Evolutionary conservation across 2,888 invertebrate genomes (phyloP).

Genomic region (Hyposoter dolosus): DNA sequence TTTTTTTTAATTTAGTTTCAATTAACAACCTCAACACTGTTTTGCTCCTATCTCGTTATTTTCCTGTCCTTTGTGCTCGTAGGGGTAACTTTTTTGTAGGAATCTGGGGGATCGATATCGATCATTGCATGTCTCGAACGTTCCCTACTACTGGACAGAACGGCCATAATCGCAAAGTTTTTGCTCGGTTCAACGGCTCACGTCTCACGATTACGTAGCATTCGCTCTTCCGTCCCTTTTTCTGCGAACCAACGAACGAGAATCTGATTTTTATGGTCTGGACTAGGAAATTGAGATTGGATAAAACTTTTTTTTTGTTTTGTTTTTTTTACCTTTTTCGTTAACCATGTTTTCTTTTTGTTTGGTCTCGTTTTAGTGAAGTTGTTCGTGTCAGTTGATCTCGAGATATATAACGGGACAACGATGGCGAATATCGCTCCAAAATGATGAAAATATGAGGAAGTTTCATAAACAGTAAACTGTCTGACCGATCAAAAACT

Average conservation of each 20-base stretch:
- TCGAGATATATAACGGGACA: not conserved
- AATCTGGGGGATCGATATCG: conserved; percentile 52
- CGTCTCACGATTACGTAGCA: not conserved
- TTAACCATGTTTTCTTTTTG: not conserved
- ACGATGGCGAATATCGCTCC: not conserved
- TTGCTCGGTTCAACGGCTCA: not conserved
- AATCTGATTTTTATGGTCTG: not conserved
- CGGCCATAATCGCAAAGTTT: not conserved
- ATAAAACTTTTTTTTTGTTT: too few species aligned
- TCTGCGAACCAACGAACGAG: not conserved
- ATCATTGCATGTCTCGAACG: conserved; percentile 42
- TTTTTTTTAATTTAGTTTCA: conserved; percentile 14
- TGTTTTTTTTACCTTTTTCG: not conserved
- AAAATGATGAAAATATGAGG: not conserved
- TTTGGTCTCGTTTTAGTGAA: not conserved
- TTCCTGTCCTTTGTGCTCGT: conserved; percentile 47
- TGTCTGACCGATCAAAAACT: conserved; percentile 7
- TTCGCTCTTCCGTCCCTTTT: not conserved
- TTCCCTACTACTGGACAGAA: not conserved
- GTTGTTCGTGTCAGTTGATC: conserved; percentile 9
- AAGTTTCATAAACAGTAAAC: not conserved
- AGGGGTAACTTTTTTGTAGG: conserved; percentile 39
- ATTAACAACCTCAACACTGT: conserved; percentile 38
- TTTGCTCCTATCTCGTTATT: conserved; percentile 9
- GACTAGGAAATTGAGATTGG: not conserved